Percentiles rank a stretch among this genome's conserved stretches.
Conservation (phyloP, 2,888 invertebrate genomes). For the Schizaphis graminum region DNA sequence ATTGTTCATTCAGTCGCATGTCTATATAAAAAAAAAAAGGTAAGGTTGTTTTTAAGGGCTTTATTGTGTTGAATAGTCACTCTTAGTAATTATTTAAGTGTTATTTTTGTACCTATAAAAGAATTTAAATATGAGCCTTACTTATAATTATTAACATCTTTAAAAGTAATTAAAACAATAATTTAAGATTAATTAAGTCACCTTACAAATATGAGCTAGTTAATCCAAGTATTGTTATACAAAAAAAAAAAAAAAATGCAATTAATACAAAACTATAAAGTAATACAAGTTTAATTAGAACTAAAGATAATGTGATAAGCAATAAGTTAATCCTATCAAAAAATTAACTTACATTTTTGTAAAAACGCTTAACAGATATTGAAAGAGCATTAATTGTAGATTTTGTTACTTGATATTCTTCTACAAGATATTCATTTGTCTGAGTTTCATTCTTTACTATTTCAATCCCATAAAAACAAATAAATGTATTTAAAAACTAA, state of each 20-base stretch:
- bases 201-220: neutral
- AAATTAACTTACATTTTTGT: conserved; percentile 57
- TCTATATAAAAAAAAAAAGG: too few relatives aligned
- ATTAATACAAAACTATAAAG: neutral
- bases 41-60: too few relatives aligned
- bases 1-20: too few relatives aligned
- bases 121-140: too few relatives aligned
- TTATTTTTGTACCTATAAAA: too few relatives aligned
- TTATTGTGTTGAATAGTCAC: too few relatives aligned
- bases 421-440: conserved; percentile 38
- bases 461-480: conserved; percentile 19
- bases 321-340: neutral
- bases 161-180: neutral
- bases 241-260: neutral
- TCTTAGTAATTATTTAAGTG: too few relatives aligned
- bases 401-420: conserved; percentile 42
- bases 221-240: neutral
- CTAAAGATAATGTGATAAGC: neutral
- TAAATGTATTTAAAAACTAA: conserved; percentile 9
- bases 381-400: conserved; percentile 26
- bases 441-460: conserved; percentile 40
- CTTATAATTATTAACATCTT: neutral
- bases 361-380: conserved; percentile 57
- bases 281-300: neutral
- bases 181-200: neutral